Conservation (phyloP, 2,888 invertebrate species). For the Hyposoter dolosus region DNA sequence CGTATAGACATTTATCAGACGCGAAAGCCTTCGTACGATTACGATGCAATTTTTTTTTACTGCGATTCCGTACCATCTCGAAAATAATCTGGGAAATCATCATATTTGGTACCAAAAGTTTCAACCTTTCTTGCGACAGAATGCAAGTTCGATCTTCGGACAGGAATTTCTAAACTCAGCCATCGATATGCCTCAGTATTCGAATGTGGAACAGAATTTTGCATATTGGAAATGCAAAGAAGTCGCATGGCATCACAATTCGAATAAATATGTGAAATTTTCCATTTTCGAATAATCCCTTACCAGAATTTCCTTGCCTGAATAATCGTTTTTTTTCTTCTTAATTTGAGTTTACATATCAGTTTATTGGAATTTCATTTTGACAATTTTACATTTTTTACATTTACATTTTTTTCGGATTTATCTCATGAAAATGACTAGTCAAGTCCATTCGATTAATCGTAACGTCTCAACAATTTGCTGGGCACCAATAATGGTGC, state of each 20-base stretch:
- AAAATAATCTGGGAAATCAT: conserved; percentile 8
- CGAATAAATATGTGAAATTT: background rate
- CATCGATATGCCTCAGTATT: background rate
- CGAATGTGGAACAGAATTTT: background rate
- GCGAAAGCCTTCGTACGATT: conserved; percentile 25
- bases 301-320: background rate
- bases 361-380: too few species aligned
- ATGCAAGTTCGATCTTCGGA: background rate
- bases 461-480: background rate
- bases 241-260: background rate
- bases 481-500: background rate
- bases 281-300: background rate
- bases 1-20: conserved; percentile 35
- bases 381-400: too few species aligned
- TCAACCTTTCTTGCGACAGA: background rate
- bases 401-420: background rate
- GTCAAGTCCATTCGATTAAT: background rate
- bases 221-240: background rate
- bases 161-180: background rate
- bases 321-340: background rate
- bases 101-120: background rate
- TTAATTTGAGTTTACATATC: background rate
- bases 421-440: background rate
- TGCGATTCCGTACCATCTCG: background rate
- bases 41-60: conserved; percentile 33